phyloP scores from a whole-genome alignment of 2,888 invertebrate genomes.

The Lithosia quadra region DNA sequence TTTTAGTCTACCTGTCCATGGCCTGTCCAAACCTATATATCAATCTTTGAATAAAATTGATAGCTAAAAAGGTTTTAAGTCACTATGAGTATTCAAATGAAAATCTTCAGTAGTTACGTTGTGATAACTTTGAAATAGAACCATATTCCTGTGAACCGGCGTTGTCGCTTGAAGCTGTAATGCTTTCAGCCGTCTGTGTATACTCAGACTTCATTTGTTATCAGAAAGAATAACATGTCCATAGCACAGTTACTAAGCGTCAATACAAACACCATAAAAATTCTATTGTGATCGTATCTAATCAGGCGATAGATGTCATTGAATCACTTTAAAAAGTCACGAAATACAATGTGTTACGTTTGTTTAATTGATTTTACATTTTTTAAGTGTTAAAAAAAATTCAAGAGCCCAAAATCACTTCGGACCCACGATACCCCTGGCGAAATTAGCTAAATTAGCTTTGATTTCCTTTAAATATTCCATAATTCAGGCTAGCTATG shows the following conservation, averaged over 20 bases:
- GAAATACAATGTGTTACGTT: no score
- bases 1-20: not conserved
- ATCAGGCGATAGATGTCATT: not conserved
- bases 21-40: no score
- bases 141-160: not conserved
- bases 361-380: not conserved
- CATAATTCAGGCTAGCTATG: no score
- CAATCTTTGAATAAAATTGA: not conserved
- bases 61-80: not conserved
- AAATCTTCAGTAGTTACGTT: not conserved
- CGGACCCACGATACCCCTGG: no score
- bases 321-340: not conserved
- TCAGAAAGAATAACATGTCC: slow-evolving; percentile 13
- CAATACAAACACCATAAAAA: slow-evolving; percentile 10
- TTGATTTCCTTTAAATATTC: no score
- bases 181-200: not conserved
- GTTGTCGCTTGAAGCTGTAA: not conserved
- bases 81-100: not conserved
- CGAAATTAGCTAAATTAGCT: no score
- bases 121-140: not conserved
- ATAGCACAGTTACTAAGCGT: not conserved
- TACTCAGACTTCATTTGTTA: not conserved
- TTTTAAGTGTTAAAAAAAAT: no score
- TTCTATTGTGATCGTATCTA: slow-evolving; percentile 1
- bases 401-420: no score